Evolutionary conservation across 2,888 invertebrate species (phyloP).

Genomic region (Brachylomia viminalis): DNA sequence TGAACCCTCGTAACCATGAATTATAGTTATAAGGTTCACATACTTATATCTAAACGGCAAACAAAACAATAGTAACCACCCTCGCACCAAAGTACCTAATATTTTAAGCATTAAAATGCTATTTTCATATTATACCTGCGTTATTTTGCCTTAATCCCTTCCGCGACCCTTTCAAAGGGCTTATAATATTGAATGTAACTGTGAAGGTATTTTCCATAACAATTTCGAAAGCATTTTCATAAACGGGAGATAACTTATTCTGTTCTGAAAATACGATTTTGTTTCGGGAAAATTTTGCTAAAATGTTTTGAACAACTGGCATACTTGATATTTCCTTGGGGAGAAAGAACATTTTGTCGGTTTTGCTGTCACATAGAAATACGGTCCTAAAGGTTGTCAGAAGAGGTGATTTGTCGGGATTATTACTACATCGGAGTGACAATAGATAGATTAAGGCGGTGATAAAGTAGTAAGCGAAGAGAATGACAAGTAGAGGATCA

Average conservation of each 20-base stretch:
- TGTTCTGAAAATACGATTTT: slow-evolving; percentile 45
- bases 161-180: slow-evolving; percentile 37
- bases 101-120: slow-evolving; percentile 50
- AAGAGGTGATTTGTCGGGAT: slow-evolving; percentile 47
- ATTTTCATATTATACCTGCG: slow-evolving; percentile 42
- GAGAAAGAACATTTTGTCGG: slow-evolving; percentile 46
- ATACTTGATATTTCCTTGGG: slow-evolving; percentile 49
- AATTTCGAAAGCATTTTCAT: slow-evolving; percentile 45
- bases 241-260: slow-evolving; percentile 40
- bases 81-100: slow-evolving; percentile 20
- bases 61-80: slow-evolving; percentile 12
- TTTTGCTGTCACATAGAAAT: slow-evolving; percentile 36
- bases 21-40: slow-evolving; percentile 10
- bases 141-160: slow-evolving; percentile 46
- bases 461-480: slow-evolving; percentile 62
- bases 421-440: slow-evolving; percentile 53
- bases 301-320: slow-evolving; percentile 48
- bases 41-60: slow-evolving; percentile 7
- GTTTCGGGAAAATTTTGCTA: slow-evolving; percentile 45
- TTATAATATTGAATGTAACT: slow-evolving; percentile 51
- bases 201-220: slow-evolving; percentile 46
- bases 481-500: slow-evolving; percentile 67
- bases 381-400: slow-evolving; percentile 36
- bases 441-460: slow-evolving; percentile 60
- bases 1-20: slow-evolving; percentile 29